Base-by-base conservation (phyloP, 2,888 invertebrate species). In the Platynereis dumerilii region DNA sequence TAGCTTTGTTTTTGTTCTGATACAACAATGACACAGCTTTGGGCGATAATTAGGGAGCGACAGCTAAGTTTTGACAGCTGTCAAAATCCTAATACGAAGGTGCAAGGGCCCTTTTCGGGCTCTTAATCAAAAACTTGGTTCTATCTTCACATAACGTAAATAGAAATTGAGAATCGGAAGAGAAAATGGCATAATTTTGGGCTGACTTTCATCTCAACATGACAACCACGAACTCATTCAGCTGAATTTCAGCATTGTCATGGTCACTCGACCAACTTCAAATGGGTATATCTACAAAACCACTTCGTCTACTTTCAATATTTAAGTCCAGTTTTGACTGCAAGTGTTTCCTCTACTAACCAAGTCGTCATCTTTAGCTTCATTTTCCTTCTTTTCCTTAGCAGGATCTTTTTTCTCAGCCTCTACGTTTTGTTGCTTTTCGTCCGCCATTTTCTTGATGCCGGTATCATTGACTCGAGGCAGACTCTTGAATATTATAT, bases 321-420 rank as follows among this genome's bases (percentile, higher is more conserved):
- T 20, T 20, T 20, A 12, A 12, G 42, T 10, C 42, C 42, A 42
- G 17, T 42, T 12, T 42, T 12, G 10, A 10, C 12, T 15, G 17
- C 20, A 52, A 52, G 20, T 10, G 12, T 17, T 10, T 15, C 12
- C 12, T n/a, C 12, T 29, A 29, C 22, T 57, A 69, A 79, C 79
- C 83, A 87, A 71, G 68, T 88, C 88, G 69, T 82, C 84, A 72
- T 87, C 81, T 68, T 81, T 80, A 29, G 77, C 76, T 55, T 79
- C 78, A 56, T 75, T 86, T 59, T 86, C 85, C 29, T 68, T 70
- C 52, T 86, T 85, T 24, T 86, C 85, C 56, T 74, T 86, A 85
- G 85, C 85, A 74, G 83, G 84, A 69, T 86, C 77, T 68, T 86
- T 85, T 73, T 83, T 84, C 29, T 74, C 74, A 3, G 76, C 75